Base-by-base conservation (phyloP, 1,140 invertebrate genomes). In the Latrodectus geometricus region DNA sequence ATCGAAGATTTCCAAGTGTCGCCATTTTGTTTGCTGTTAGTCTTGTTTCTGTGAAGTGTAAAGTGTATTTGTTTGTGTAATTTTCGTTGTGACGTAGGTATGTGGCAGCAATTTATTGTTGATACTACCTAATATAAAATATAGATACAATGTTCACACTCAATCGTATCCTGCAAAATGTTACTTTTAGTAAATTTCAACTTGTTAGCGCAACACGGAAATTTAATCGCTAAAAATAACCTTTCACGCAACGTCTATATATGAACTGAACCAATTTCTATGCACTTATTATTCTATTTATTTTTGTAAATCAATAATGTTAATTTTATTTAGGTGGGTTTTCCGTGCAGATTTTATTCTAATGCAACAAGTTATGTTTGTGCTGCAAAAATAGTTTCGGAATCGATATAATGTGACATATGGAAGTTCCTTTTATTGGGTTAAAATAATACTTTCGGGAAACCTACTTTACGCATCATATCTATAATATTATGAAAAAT, bases 41-140 rank as follows among this genome's bases (percentile, higher is more conserved):
- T 86, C 83, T 86, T 86, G 83, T 86, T 86, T 86, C 83, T 86
- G 83, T 86, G 75, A 78, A 86, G 83, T 86, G 83, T 86, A 86
- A 86, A 86, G 74, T 86, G 83, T 86, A 86, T 86, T 86, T 86
- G 83, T 86, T 86, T 86, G 83, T 86, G 83, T 86, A 86, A 86
- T 86, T 73, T 86, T 86, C 83, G 83, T 86, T 86, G 83, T 86
- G 83, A 86, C 83, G 74, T 86, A 86, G 83, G 83, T 86, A 78
- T n/a, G 75, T 86, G 52, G 70, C 21, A 56, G 8, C 9, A 52
- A 54, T 70, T 85, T 75, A 49, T n/a, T 20, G 21, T 74, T 35
- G 61, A 70, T 72, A 48, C 65, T 21, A 20, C n/a, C 17, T n/a
- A 81, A 23, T 79, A 49, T 72, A 14, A 12, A 79, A 14, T 17